phyloP scores from a whole-genome alignment of 2,113 vertebrate species.

The Eublepharis macularius region DNA sequence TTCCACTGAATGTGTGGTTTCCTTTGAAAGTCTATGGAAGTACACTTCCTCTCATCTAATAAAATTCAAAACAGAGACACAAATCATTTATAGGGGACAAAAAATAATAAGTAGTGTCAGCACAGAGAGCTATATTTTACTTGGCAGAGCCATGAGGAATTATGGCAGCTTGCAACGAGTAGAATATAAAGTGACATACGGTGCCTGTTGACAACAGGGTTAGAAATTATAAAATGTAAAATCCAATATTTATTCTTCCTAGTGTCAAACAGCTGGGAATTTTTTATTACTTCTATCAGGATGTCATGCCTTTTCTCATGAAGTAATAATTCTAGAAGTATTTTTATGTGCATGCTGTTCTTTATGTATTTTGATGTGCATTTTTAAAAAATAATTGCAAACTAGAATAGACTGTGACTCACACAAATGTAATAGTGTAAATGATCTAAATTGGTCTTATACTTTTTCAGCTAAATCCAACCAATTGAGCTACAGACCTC shows the following conservation, averaged over 20 bases:
- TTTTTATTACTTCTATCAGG: constrained; percentile 62
- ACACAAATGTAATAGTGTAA: constrained; percentile 8
- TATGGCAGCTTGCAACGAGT: constrained; percentile 69
- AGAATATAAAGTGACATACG: constrained; percentile 76
- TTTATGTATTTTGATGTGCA: constrained; percentile 61
- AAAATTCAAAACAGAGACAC: constrained; percentile 75
- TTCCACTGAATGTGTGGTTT: constrained; percentile 54
- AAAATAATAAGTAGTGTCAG: constrained; percentile 76
- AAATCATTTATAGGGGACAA: constrained; percentile 78
- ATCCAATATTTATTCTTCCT: constrained; percentile 69
- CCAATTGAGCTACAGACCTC: too few species aligned
- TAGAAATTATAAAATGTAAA: constrained; percentile 78
- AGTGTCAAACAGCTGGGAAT: constrained; percentile 67
- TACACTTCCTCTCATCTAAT: constrained; percentile 43
- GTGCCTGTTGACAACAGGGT: constrained; percentile 73
- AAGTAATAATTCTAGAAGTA: constrained; percentile 58
- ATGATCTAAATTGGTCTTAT: constrained; percentile 1
- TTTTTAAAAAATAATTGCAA: constrained; percentile 39
- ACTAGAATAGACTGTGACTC: constrained; percentile 12
- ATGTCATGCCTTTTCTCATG: constrained; percentile 60
- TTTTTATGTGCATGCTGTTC: constrained; percentile 58
- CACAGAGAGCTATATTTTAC: constrained; percentile 71
- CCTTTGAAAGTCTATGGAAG: constrained; percentile 73
- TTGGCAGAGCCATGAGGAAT: constrained; percentile 72
- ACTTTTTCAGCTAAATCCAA: not conserved